A percentile compares a stretch with the other conserved stretches of the same genome.
Evolutionary conservation across 2,797 vertebrate genomes (phyloP).

Genomic region (Enteromius paludinosus): DNA sequence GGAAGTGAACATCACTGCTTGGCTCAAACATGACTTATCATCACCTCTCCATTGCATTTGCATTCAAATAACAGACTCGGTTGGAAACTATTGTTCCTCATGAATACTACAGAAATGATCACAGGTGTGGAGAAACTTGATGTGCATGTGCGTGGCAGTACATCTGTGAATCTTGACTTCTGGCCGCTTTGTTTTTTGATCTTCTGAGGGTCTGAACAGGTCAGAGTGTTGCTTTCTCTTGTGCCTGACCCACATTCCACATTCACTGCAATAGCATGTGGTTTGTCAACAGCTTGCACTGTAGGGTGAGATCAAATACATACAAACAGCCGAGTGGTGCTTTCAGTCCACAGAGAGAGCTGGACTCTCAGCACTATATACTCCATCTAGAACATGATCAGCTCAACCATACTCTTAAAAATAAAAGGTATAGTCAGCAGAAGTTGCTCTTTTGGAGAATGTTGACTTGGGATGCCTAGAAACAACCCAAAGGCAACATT

Average conservation of each 20-base stretch:
- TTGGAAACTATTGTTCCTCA: not conserved
- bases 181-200: slow-evolving; percentile 26
- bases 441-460: not conserved
- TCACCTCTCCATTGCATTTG: not conserved
- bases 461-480: not conserved
- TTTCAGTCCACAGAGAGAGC: slow-evolving; percentile 25
- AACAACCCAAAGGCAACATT: not conserved
- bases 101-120: not conserved
- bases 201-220: slow-evolving; percentile 18
- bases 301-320: slow-evolving; percentile 37
- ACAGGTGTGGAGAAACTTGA: not conserved
- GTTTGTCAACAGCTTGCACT: slow-evolving; percentile 39
- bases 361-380: not conserved
- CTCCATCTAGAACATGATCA: not conserved
- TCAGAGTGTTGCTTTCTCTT: slow-evolving; percentile 28
- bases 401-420: not conserved
- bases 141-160: slow-evolving; percentile 11
- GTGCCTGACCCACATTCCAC: slow-evolving; percentile 25
- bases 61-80: not conserved
- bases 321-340: slow-evolving; percentile 25
- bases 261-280: slow-evolving; percentile 20
- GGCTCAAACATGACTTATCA: slow-evolving; percentile 2
- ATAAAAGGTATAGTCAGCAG: not conserved
- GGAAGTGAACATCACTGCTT: not conserved
- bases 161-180: slow-evolving; percentile 32